Conservation (phyloP, 2,888 invertebrate genomes). For the Hemicrepidius hirtus region DNA sequence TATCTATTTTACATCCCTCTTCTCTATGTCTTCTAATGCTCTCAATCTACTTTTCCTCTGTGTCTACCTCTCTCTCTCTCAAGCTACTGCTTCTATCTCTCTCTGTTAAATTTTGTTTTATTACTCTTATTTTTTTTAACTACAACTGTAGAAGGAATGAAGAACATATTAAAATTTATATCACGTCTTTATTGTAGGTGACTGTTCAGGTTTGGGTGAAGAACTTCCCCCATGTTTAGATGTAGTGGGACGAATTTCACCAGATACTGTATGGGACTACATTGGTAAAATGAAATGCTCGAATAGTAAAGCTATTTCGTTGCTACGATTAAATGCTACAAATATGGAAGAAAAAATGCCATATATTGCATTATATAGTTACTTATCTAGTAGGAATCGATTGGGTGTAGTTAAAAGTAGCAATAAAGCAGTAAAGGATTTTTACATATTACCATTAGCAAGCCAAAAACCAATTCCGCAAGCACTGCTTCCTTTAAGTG, state of each 20-base stretch:
- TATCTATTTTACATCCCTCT: no score
- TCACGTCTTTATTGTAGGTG: conserved; percentile 75
- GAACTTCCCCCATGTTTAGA: conserved; percentile 86
- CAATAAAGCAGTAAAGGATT: conserved; percentile 90
- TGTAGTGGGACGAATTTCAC: conserved; percentile 93
- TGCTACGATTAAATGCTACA: conserved; percentile 87
- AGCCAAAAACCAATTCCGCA: conserved; percentile 82
- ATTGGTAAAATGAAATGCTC: conserved; percentile 92
- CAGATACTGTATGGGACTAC: conserved; percentile 95
- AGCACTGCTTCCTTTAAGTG: conserved; percentile 81
- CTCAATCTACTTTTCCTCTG: no score
- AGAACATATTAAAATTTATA: no score
- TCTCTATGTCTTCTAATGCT: no score
- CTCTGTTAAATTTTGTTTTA: no score
- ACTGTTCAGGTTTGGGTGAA: conserved; percentile 79
- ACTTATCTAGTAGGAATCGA: conserved; percentile 88
- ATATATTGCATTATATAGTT: conserved; percentile 90
- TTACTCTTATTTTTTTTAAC: no score
- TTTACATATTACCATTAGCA: conserved; percentile 92
- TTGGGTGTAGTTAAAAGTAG: conserved; percentile 90
- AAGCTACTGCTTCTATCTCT: no score
- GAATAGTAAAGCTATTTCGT: conserved; percentile 90
- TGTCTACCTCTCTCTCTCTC: no score
- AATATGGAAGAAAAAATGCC: conserved; percentile 89
- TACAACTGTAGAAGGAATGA: no score